Evolutionary conservation across 2,113 vertebrate genomes (phyloP), one percentile per base, ranked within the genome.

Genomic region (Paradoxurus hermaphroditus): DNA sequence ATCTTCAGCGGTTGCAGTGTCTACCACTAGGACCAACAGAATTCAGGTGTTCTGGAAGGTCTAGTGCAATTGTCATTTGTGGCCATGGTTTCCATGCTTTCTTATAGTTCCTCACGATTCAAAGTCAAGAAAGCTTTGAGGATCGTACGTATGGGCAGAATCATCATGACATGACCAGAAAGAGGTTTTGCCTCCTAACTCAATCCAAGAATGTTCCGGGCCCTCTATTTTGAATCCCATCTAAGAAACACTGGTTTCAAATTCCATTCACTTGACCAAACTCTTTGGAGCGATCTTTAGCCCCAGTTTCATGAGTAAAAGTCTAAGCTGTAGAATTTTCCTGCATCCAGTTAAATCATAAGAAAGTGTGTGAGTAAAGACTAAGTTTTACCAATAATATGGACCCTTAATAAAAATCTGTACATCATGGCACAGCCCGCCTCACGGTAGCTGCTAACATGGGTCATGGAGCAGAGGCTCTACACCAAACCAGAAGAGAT

Each of bases 371-470:
- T 10, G 2, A 68, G 6, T n/a, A 21, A 84, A 86, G 39, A 49
- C 23, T 16, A 21, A n/a, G 21, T 41, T 75, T 51, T 63, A 27
- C 27, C 63, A n/a, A 18, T 53, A 41, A 73, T 73, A 79, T 11
- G n/a, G 51, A 39, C 4, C 3, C 5, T 59, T 16, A 82, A 3
- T 29, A 10, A 75, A 73, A 39, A 34, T 15, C 7, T 29, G 44
- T 15, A 7, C 29, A 41, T 15, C 19, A 3, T 21, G 44, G 21
- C 44, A 53, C 27, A n/a, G 12, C 51, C 29, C n/a, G 11, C 9
- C 14, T n/a, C 41, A 1, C 18, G 13, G 4, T 3, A n/a, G 39
- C 1, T 10, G 36, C 6, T 13, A 7, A 39, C 13, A 13, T 12
- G 7, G 29, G 2, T 36, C 25, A 12, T 2, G 4, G n/a, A 19